A percentile compares a stretch with the other conserved stretches of the same genome.
Evolutionary conservation across 2,888 invertebrate species (phyloP).

Genomic region (Choreutis nemorana): DNA sequence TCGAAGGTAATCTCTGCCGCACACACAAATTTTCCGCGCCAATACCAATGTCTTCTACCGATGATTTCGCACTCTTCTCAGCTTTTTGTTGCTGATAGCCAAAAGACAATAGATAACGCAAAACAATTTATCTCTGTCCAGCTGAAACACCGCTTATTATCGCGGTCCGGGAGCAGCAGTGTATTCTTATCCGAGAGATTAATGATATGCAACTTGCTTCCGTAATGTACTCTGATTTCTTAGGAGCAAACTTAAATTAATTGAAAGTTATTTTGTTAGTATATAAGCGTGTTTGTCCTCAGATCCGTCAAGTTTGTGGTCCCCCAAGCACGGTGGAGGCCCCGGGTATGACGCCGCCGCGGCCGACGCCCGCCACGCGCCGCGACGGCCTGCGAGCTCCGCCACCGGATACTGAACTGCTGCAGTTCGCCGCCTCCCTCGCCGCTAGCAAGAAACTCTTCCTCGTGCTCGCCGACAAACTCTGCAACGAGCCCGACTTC

Average conservation of each 20-base stretch:
- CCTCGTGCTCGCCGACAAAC: constrained; percentile 78
- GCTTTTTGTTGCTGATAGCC: too few relatives aligned
- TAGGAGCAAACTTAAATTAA: constrained; percentile 3
- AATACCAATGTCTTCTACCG: too few relatives aligned
- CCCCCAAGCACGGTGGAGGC: constrained; percentile 37
- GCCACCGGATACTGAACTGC: constrained; percentile 70
- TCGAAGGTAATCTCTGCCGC: too few relatives aligned
- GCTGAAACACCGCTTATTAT: too few relatives aligned
- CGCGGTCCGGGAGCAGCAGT: too few relatives aligned
- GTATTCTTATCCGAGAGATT: too few relatives aligned
- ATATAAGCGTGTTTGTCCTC: constrained; percentile 6
- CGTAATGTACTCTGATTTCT: constrained; percentile 7
- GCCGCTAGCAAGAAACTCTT: constrained; percentile 84
- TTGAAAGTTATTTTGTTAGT: constrained; percentile 5
- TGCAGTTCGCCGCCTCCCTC: constrained; percentile 71
- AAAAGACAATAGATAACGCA: too few relatives aligned
- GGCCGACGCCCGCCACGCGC: constrained; percentile 27
- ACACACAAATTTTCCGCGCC: too few relatives aligned
- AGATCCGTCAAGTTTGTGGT: constrained; percentile 55
- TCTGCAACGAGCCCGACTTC: constrained; percentile 78
- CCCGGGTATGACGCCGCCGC: constrained; percentile 20
- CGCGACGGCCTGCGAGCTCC: constrained; percentile 62
- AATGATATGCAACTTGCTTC: too few relatives aligned
- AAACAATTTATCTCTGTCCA: too few relatives aligned
- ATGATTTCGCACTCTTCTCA: too few relatives aligned